A percentile compares a stretch with the other conserved stretches of the same genome.
These are phyloP conservation scores for Escarpia spicata DNA, from an alignment of 2,888 invertebrate species.

Conservation along the genomic window DNA sequence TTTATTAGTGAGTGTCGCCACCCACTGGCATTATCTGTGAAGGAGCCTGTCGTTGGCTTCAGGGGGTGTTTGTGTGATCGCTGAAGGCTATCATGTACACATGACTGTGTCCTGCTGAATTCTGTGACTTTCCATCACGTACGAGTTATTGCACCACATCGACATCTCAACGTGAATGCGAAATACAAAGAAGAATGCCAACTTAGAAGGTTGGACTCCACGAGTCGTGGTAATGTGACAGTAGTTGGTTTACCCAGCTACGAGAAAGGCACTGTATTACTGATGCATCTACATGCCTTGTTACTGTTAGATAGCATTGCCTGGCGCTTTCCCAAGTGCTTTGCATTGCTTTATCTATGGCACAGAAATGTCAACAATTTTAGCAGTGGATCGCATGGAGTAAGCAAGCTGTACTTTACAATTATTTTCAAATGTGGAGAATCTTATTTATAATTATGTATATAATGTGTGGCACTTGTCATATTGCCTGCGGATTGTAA, in stretches of 20 bases:
- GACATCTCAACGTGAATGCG: neutral
- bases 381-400: neutral
- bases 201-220: neutral
- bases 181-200: neutral
- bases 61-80: neutral
- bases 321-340: neutral
- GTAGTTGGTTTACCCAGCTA: neutral
- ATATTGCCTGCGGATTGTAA: neutral
- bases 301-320: neutral
- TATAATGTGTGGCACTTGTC: neutral
- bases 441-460: slow-evolving; percentile 16
- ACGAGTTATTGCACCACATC: neutral
- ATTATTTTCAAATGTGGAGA: slow-evolving; percentile 16
- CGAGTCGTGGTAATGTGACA: neutral
- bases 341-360: neutral
- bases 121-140: neutral
- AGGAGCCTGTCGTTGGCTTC: neutral
- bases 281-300: slow-evolving; percentile 12
- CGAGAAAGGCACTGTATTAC: neutral
- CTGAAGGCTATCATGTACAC: neutral
- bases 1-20: neutral
- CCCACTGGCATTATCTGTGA: neutral
- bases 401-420: slow-evolving; percentile 2
- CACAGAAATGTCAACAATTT: neutral
- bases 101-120: neutral